Base-by-base conservation (phyloP, 2,797 vertebrate genomes). In the Cyclopterus lumpus region DNA sequence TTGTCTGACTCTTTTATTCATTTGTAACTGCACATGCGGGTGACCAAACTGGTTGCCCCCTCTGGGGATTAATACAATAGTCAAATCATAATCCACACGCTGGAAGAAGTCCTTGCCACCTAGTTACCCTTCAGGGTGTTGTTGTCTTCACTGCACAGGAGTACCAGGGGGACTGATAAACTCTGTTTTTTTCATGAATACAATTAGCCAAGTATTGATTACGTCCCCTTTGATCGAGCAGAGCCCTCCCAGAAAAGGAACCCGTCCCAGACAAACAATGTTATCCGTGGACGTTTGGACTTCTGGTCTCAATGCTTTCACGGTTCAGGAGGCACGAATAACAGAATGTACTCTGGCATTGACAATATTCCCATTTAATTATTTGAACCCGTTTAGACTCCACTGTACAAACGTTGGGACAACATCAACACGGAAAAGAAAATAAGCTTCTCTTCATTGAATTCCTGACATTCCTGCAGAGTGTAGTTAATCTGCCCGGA, bases 401-500 rank as follows among this genome's bases (percentile, higher is more conserved):
- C 6, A 15, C 28, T 34, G 26, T 34, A 48, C 65, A 38, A 36
- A 62, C 68, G 42, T 53, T 16, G 42, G n/a, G 32, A 38, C 53
- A 61, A 44, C 58, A 34, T 67, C 28, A 49, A 16, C 34, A 40
- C 15, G 16, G 7, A 73, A 36, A 49, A 28, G 34, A 65, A 78
- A 63, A 57, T 36, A 81, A 46, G 22, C n/a, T 9, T 20, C 4
- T 66, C 11, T 42, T 75, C 10, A 64, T 55, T 75, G 32, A 77
- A 77, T 73, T 71, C 46, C n/a, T 75, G 30, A 36, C 22, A 64
- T 77, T 74, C 34, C 34, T 48, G 24, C 44, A 28, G 48, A 54
- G 61, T 62, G 4, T 5, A 20, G 53, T 67, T 42, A 70, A 72
- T 74, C 63, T 61, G 14, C 34, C 69, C 40, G 3, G 26, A 73